phyloP scores from a whole-genome alignment of 2,113 vertebrate genomes.

The Brachirus orientalis region DNA sequence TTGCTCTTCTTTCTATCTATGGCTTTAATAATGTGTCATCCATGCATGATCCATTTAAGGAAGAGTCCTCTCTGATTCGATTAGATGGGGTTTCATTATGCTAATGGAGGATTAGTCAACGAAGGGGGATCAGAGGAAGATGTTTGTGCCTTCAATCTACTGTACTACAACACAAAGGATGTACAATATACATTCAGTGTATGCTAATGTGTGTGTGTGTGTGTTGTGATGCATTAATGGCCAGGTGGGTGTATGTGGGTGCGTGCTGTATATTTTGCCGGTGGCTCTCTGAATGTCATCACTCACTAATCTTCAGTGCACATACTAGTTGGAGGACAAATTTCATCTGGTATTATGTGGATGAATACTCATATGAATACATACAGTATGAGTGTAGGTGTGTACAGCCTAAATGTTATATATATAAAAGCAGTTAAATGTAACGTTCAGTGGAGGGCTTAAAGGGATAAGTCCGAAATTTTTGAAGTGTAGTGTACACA shows the following conservation, averaged over 20 bases:
- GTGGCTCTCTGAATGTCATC: conserved; percentile 1
- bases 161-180: conserved; percentile 26
- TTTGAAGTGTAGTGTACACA: no score
- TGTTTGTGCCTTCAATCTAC: conserved; percentile 33
- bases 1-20: conserved; percentile 46
- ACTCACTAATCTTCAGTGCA: conserved; percentile 23
- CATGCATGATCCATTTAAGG: conserved; percentile 66
- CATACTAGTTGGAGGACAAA: conserved; percentile 14
- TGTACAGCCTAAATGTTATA: no score
- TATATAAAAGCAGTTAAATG: no score
- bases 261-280: not conserved
- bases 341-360: conserved; percentile 1
- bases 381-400: no score
- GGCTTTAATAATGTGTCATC: conserved; percentile 68
- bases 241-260: conserved; percentile 11
- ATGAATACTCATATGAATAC: conserved; percentile 1
- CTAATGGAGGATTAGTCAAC: conserved; percentile 74
- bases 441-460: no score
- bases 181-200: not conserved
- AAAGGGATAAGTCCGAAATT: no score
- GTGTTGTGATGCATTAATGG: not conserved
- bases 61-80: conserved; percentile 60
- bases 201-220: conserved; percentile 2
- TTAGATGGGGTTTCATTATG: conserved; percentile 74
- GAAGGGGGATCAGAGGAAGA: conserved; percentile 41